Conservation (phyloP, 1,140 invertebrate species). For the Cydia pomonella region DNA sequence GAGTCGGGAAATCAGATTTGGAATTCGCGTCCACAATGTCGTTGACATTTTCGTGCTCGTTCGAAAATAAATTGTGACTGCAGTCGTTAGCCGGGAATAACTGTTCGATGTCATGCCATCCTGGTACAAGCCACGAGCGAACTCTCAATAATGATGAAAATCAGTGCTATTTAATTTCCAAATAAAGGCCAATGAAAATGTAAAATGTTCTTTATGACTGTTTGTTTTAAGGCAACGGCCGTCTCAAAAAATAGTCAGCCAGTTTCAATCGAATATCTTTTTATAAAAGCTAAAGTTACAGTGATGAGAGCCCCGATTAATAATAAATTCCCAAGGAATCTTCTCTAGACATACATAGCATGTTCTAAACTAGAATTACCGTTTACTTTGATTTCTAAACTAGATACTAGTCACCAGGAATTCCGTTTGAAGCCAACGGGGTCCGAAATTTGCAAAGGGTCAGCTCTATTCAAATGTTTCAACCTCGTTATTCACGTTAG, state of each 20-base stretch:
- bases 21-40: conserved; percentile 62
- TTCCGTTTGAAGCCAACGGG: conserved; percentile 54
- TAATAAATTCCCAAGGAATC: conserved; percentile 27
- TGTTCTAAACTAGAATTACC: conserved; percentile 33
- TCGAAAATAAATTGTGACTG: conserved; percentile 50
- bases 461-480: conserved; percentile 56
- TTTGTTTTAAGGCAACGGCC: no score
- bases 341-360: conserved; percentile 12
- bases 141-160: background rate
- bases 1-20: conserved; percentile 64
- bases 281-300: no score
- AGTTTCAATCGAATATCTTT: background rate
- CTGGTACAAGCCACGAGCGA: conserved; percentile 6
- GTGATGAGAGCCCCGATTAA: conserved; percentile 26
- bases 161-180: background rate
- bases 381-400: conserved; percentile 49
- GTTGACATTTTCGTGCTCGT: conserved; percentile 62
- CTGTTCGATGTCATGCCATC: conserved; percentile 25
- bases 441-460: conserved; percentile 56
- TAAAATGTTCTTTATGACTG: no score
- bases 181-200: conserved; percentile 29
- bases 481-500: conserved; percentile 68
- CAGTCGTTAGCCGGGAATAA: conserved; percentile 30
- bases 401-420: conserved; percentile 44
- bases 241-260: background rate